Base-by-base conservation (phyloP, 2,797 vertebrate species). In the Sphenodon punctatus region DNA sequence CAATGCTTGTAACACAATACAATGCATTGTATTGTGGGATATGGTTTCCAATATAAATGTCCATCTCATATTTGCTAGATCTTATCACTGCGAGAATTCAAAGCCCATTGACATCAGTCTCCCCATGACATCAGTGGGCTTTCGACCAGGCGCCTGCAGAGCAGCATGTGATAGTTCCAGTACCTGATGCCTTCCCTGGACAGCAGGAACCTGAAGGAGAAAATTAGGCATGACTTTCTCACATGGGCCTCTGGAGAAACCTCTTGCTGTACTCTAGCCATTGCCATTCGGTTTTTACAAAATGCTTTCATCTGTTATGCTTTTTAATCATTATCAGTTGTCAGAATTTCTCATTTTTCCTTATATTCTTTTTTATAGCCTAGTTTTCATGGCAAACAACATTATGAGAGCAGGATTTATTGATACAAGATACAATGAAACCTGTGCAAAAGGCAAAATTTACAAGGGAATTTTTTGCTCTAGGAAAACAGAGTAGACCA, bases 321-420 rank as follows among this genome's bases (percentile, higher is more conserved):
- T n/a, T n/a, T 88, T 88, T 89, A 93, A 92, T 89, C 82, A 86
- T 83, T 80, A 81, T 63, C 78, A 91, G 88, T 91, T 90, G 85
- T 88, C 90, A 92, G 83, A 66, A 81, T 67, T 90, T 90, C 79
- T 87, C 64, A 85, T 85, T 90, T 91, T 93, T 90, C 49, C 88
- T 80, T 89, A 88, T 81, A 30, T 78, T 88, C 87, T 88, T 87
- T 89, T 89, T 90, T 83, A 91, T 89, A 90, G 80, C 70, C 23
- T 91, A 84, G 92, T 93, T 90, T 90, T 67, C 82, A 30, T 63
- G 71, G 48, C 32, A 84, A 79, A 64, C 10, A 41, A 58, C 39
- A 46, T 73, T 61, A 73, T 3, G 13, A 1, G 0, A 43, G 7
- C 9, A 61, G 58, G 36, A 27, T 66, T 51, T 7, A 22, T 13